phyloP scores from a whole-genome alignment of 2,113 vertebrate genomes.

The Chelonoidis abingdonii region DNA sequence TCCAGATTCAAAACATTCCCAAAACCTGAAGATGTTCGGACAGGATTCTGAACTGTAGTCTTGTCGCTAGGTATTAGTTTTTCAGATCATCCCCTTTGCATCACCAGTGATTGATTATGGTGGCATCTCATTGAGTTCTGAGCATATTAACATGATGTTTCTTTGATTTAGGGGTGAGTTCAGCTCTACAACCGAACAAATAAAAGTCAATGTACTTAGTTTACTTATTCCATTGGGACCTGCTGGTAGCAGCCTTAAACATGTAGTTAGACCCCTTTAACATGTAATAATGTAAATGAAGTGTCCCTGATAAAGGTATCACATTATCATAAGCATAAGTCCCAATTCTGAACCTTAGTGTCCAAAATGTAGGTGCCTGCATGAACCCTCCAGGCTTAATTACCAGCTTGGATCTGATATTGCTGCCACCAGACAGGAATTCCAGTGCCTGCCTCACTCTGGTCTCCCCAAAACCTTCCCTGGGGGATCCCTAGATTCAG shows the following conservation, averaged over 20 bases:
- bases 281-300: background rate
- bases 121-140: rapidly evolving
- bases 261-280: background rate
- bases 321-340: background rate
- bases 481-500: no score
- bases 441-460: no score
- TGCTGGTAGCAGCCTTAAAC: background rate
- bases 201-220: background rate
- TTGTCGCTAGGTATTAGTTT: background rate
- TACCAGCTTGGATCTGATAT: no score
- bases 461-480: no score
- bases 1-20: background rate
- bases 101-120: background rate
- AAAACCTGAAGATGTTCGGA: background rate
- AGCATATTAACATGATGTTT: background rate
- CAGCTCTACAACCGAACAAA: background rate
- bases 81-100: background rate
- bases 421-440: no score
- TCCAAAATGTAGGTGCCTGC: no score
- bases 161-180: background rate
- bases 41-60: background rate
- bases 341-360: no score
- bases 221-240: background rate
- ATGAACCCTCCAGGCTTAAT: no score
- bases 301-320: background rate